These are phyloP conservation scores for Caenorhabditis parvicauda DNA, from an alignment of 2,888 invertebrate species.

Conservation along the genomic window DNA sequence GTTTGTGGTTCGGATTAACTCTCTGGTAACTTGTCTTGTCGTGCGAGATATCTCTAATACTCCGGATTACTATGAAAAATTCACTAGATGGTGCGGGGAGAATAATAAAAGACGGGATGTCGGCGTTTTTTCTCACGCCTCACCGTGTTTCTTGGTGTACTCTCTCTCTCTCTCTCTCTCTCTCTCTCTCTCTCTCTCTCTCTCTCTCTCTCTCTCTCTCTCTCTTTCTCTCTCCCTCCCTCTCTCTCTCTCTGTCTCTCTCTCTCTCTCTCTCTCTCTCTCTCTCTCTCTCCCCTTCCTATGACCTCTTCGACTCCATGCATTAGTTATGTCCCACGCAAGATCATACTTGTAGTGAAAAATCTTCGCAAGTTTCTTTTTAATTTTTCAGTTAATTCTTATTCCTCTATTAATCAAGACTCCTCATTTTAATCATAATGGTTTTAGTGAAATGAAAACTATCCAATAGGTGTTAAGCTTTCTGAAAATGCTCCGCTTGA, in stretches of 20 bases:
- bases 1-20: no score
- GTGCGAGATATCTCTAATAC: no score
- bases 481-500: no score
- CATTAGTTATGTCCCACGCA: no score
- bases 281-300: background rate
- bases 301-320: conserved; percentile 1
- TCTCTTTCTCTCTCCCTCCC: background rate
- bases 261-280: background rate
- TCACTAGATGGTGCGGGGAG: background rate
- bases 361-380: no score
- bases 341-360: no score
- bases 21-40: no score
- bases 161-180: background rate
- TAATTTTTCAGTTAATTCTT: conserved; percentile 3
- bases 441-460: no score
- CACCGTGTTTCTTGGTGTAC: background rate
- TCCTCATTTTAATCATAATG: background rate
- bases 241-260: background rate
- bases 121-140: background rate
- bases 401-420: background rate
- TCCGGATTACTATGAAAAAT: no score
- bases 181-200: background rate
- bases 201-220: background rate
- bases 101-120: background rate
- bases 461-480: no score